These are phyloP conservation scores for Megaceryle maxima DNA, from an alignment of 2,113 vertebrate species.

Conservation along the genomic window DNA sequence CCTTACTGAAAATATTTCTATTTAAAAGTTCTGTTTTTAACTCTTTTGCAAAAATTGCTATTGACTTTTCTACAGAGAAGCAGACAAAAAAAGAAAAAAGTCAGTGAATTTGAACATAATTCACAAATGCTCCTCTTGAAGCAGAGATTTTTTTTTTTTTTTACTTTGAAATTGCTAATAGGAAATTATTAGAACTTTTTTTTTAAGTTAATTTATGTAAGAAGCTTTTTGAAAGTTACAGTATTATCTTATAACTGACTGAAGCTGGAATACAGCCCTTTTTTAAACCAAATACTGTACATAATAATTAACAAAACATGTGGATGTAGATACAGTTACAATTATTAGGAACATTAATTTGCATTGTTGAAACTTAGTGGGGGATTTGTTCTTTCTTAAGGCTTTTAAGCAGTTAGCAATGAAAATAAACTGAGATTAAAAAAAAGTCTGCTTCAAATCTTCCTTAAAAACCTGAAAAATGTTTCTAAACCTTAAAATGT, in stretches of 20 bases:
- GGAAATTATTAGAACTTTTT: conserved; percentile 13
- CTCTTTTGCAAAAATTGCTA: conserved; percentile 31
- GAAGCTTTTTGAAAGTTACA: conserved; percentile 9
- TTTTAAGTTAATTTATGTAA: not conserved
- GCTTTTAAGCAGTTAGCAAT: conserved; percentile 1
- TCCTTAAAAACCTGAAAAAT: not conserved
- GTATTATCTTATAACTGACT: not conserved
- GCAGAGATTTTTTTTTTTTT: not conserved
- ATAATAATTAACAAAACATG: conserved; percentile 32
- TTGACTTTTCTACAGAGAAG: conserved; percentile 21
- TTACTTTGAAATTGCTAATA: conserved; percentile 1
- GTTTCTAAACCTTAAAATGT: not conserved
- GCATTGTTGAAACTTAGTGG: not conserved
- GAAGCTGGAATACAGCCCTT: not conserved
- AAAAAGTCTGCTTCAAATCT: not conserved
- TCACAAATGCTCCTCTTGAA: conserved; percentile 21
- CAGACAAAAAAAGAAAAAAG: not conserved
- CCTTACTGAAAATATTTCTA: not conserved
- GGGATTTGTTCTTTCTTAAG: not conserved
- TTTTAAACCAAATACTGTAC: not conserved
- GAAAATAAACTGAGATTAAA: not conserved
- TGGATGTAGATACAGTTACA: not conserved
- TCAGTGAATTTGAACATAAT: not conserved
- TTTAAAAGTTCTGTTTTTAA: not conserved
- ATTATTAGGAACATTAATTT: conserved; percentile 41